phyloP scores from a whole-genome alignment of 2,797 vertebrate species.

The Spinibarbus caldwelli region DNA sequence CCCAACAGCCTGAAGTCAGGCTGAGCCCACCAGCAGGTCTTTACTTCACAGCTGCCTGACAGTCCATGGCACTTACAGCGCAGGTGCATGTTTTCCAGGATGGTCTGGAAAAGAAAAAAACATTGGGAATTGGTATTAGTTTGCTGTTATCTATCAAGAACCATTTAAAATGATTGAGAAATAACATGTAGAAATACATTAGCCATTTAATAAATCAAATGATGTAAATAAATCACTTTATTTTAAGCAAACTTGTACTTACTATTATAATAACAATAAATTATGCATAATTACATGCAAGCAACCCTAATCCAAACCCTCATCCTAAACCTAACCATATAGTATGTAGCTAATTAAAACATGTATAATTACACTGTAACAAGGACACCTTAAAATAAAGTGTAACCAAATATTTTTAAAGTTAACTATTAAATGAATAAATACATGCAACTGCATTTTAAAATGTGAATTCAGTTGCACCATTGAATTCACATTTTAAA shows the following conservation, averaged over 20 bases:
- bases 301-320: no score
- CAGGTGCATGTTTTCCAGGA: conserved; percentile 97
- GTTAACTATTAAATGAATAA: no score
- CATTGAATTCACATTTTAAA: background rate
- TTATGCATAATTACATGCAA: background rate
- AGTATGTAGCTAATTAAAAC: background rate
- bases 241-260: background rate
- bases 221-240: background rate
- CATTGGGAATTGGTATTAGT: background rate
- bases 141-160: background rate
- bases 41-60: conserved; percentile 97
- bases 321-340: no score
- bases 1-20: conserved; percentile 95
- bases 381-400: no score
- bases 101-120: conserved; percentile 80
- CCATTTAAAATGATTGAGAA: background rate
- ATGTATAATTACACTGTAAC: no score
- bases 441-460: background rate
- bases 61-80: conserved; percentile 98
- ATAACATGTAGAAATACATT: background rate
- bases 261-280: background rate
- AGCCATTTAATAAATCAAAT: background rate
- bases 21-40: conserved; percentile 99
- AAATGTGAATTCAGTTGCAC: background rate
- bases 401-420: no score